Conservation (phyloP, 2,888 invertebrate species). For the Thalpophila matura region DNA sequence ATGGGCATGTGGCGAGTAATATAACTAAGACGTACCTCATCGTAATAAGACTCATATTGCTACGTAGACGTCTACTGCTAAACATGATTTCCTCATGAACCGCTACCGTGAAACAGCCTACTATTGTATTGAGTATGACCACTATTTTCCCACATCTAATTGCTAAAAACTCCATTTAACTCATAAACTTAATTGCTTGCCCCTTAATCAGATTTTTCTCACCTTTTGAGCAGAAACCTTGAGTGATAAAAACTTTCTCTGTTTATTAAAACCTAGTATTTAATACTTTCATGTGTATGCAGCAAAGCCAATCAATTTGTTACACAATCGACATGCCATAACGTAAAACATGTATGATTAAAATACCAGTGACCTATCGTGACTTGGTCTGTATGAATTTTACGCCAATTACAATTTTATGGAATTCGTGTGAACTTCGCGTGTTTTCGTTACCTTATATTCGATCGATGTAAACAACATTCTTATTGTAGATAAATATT, state of each 20-base stretch:
- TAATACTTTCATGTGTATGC: no score
- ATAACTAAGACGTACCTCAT: no score
- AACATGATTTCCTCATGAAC: neutral
- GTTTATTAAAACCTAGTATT: neutral
- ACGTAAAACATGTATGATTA: conserved; percentile 12
- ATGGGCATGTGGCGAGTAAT: no score
- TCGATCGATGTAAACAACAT: neutral
- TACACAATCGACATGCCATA: conserved; percentile 5
- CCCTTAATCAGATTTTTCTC: neutral
- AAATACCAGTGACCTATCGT: conserved; percentile 15
- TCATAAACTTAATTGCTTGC: conserved; percentile 1
- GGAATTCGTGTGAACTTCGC: conserved; percentile 3
- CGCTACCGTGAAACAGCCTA: conserved; percentile 5
- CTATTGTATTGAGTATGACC: neutral
- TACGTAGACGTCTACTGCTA: neutral
- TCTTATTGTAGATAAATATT: neutral
- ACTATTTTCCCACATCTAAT: conserved; percentile 13
- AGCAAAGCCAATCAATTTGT: conserved; percentile 11
- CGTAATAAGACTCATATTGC: no score
- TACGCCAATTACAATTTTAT: conserved; percentile 11
- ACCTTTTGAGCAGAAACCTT: neutral
- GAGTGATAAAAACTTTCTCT: conserved; percentile 12
- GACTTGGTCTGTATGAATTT: neutral
- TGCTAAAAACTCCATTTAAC: neutral
- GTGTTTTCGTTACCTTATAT: conserved; percentile 9